phyloP scores from a whole-genome alignment of 2,113 vertebrate species.

The Coptodon rendalli region DNA sequence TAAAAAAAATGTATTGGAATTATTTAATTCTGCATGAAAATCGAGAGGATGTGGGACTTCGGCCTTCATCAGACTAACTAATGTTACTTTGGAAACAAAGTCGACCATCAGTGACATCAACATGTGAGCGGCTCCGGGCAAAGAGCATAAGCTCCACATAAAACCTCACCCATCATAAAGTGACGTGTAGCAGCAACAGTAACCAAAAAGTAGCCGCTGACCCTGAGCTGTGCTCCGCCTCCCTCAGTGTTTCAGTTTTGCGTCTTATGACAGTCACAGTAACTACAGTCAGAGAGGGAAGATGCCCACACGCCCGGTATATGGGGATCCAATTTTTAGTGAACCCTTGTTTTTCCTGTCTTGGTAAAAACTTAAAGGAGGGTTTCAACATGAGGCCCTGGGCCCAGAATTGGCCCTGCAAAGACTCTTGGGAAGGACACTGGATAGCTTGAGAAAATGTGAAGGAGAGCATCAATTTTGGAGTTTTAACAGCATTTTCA shows the following conservation, averaged over 20 bases:
- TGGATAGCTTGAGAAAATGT: fast-evolving
- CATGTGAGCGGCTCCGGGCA: background rate
- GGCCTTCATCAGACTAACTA: background rate
- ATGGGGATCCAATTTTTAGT: background rate
- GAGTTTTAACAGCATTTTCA: fast-evolving
- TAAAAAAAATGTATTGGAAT: background rate
- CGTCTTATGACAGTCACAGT: background rate
- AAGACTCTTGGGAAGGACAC: background rate
- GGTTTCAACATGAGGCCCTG: background rate
- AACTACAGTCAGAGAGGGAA: background rate
- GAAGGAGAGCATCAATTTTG: background rate
- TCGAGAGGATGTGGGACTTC: background rate
- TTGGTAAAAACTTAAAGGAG: too few species aligned
- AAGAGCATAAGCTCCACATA: fast-evolving
- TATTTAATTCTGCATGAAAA: fast-evolving
- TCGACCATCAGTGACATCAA: background rate
- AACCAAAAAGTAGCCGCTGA: fast-evolving
- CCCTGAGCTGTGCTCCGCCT: background rate
- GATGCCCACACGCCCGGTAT: background rate
- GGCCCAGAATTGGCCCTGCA: fast-evolving
- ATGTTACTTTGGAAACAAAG: background rate
- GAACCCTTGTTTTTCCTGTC: background rate
- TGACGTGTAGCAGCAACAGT: background rate
- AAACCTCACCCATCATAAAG: background rate
- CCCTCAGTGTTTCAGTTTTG: background rate